Base-by-base conservation (phyloP, 2,113 vertebrate genomes). In the Pteronura brasiliensis region DNA sequence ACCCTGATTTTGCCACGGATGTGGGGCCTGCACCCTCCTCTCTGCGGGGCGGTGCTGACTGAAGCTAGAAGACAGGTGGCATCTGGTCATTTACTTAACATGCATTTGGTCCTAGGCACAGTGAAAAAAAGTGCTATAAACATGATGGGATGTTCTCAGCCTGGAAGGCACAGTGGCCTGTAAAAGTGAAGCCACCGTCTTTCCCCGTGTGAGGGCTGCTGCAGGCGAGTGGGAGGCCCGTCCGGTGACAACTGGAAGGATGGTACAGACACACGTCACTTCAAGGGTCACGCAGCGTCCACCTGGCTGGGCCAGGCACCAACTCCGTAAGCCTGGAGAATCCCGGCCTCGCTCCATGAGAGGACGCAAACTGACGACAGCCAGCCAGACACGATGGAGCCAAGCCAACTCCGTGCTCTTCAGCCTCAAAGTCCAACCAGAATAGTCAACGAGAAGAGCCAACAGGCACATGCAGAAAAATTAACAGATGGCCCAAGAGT, bases 101-200 rank as follows among this genome's bases (percentile, higher is more conserved):
- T 93, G 96, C n/a, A 72, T 98, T 98, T 98, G 97, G 98, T 98
- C 98, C 98, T 90, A 98, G 90, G 81, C 77, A 98, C 93, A 81
- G 36, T 42, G 52, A 44, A 87, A 74, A 47, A 76, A 93, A 27
- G 63, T 7, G 86, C 57, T 89, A 67, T 65, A 93, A 65, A 52
- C 18, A 67, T 0, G 7, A 59, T 36, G 42, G 91, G 86, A 88
- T 67, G 67, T 74, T 42, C 84, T 61, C 67, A 61, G 96, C 83
- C 95, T 82, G 93, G 77, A 49, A 88, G 85, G 95, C 20, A 76
- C 42, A 2, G 27, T 39, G 59, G 83, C 72, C 84, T 72, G 57
- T 95, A 55, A 93, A 77, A 81, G n/a, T 12, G 3, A 92, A 29
- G 65, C 72, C 67, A 15, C 44, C 36, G 49, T 59, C 72, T 31